phyloP scores from a whole-genome alignment of 2,888 invertebrate genomes.

The Tuta absoluta region DNA sequence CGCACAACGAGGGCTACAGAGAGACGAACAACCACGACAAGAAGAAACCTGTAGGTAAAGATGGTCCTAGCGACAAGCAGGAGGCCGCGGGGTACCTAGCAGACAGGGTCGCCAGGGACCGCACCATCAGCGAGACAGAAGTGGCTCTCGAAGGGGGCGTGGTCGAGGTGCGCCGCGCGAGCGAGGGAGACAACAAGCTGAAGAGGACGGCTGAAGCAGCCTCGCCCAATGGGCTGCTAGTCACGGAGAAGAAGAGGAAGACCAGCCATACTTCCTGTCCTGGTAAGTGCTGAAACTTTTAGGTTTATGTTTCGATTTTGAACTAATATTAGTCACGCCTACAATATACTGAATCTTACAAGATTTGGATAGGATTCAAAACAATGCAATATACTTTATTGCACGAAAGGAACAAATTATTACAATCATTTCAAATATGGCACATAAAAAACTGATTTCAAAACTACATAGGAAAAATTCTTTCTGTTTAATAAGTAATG shows the following conservation, averaged over 20 bases:
- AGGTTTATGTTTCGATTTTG: too few relatives aligned
- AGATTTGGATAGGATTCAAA: too few relatives aligned
- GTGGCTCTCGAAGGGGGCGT: background rate
- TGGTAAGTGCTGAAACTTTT: slow-evolving; percentile 53
- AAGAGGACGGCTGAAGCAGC: slow-evolving; percentile 75
- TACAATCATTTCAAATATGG: too few relatives aligned
- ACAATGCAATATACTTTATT: too few relatives aligned
- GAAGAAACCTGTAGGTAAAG: slow-evolving; percentile 74
- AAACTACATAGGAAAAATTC: too few relatives aligned
- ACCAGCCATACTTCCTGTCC: slow-evolving; percentile 81
- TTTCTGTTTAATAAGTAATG: too few relatives aligned
- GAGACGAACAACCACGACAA: slow-evolving; percentile 71
- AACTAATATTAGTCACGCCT: too few relatives aligned
- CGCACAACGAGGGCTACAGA: slow-evolving; percentile 78
- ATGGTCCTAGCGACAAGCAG: slow-evolving; percentile 66
- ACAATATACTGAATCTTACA: too few relatives aligned
- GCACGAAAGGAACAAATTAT: too few relatives aligned
- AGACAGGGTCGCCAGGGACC: slow-evolving; percentile 47
- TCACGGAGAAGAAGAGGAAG: slow-evolving; percentile 84
- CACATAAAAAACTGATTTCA: too few relatives aligned
- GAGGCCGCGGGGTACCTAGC: background rate
- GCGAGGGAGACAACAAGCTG: slow-evolving; percentile 51
- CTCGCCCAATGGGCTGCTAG: slow-evolving; percentile 82
- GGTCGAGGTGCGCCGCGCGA: slow-evolving; percentile 28
- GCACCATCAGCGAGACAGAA: slow-evolving; percentile 60